Conservation (phyloP, 2,888 invertebrate genomes). For the Drosophila siamana region DNA sequence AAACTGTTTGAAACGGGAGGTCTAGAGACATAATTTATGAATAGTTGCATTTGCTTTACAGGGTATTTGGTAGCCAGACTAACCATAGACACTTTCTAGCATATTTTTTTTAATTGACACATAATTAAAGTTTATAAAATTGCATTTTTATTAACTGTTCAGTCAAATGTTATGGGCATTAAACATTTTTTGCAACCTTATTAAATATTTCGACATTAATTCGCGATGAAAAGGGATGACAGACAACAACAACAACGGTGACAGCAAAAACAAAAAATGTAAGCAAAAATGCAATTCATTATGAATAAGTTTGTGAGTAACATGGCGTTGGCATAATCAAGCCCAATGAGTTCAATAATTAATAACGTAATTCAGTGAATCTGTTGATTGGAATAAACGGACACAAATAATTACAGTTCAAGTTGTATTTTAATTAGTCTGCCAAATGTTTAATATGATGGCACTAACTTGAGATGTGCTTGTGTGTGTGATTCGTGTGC, state of each 20-base stretch:
- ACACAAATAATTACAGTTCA: slow-evolving; percentile 19
- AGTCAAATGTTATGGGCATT: slow-evolving; percentile 28
- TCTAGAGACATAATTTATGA: slow-evolving; percentile 4
- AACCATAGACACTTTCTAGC: neutral
- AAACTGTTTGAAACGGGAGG: neutral
- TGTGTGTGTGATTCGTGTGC: too few relatives aligned
- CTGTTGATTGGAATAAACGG: slow-evolving; percentile 34
- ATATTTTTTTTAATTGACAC: slow-evolving; percentile 7
- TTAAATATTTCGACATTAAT: slow-evolving; percentile 61
- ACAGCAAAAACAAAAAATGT: neutral
- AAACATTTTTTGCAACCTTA: slow-evolving; percentile 28
- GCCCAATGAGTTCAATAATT: slow-evolving; percentile 37
- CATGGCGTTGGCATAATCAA: slow-evolving; percentile 57
- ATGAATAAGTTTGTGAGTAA: slow-evolving; percentile 24
- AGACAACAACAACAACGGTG: neutral
- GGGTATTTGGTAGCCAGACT: neutral
- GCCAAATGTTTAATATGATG: slow-evolving; percentile 1
- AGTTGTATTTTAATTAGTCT: slow-evolving; percentile 11
- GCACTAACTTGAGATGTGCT: too few relatives aligned
- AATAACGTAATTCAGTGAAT: slow-evolving; percentile 20
- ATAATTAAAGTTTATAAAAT: slow-evolving; percentile 41
- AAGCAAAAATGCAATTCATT: slow-evolving; percentile 36
- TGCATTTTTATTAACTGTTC: slow-evolving; percentile 33
- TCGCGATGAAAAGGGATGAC: slow-evolving; percentile 41
- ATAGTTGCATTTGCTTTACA: too few relatives aligned